Evolutionary conservation across 2,113 vertebrate species (phyloP).

Genomic region (Gracilinanus agilis): DNA sequence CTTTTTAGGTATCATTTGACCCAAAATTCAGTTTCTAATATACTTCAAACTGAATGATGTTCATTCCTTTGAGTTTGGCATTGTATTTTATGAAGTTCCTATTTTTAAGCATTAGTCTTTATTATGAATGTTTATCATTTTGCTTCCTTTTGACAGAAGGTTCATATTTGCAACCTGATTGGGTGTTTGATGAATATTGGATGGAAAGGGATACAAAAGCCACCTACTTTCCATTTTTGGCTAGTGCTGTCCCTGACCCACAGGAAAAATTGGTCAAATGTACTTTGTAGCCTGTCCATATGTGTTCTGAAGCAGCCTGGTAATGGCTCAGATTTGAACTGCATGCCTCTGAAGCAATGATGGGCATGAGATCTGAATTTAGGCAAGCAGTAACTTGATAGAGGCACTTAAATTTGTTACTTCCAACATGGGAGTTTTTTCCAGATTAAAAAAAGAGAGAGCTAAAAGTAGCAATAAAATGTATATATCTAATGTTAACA

Average conservation of each 20-base stretch:
- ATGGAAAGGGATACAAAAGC: neutral
- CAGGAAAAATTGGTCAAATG: neutral
- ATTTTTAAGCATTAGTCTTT: neutral
- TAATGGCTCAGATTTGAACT: neutral
- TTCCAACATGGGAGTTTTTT: neutral
- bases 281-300: neutral
- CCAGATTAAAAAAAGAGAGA: neutral
- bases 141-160: neutral
- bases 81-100: neutral
- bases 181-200: neutral
- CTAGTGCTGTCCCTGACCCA: neutral
- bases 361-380: neutral
- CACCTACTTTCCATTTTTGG: conserved; percentile 39
- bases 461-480: neutral
- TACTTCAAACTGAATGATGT: neutral
- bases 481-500: neutral
- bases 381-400: neutral
- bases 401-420: neutral
- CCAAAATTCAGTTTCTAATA: neutral
- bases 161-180: neutral
- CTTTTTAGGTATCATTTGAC: neutral
- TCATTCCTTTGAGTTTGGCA: neutral
- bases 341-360: neutral
- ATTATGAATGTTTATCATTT: neutral
- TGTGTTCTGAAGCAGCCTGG: neutral